A percentile compares a stretch with the other conserved stretches of the same genome.
Conservation (phyloP, 2,113 vertebrate genomes). For the Pyxicephalus adspersus region DNA sequence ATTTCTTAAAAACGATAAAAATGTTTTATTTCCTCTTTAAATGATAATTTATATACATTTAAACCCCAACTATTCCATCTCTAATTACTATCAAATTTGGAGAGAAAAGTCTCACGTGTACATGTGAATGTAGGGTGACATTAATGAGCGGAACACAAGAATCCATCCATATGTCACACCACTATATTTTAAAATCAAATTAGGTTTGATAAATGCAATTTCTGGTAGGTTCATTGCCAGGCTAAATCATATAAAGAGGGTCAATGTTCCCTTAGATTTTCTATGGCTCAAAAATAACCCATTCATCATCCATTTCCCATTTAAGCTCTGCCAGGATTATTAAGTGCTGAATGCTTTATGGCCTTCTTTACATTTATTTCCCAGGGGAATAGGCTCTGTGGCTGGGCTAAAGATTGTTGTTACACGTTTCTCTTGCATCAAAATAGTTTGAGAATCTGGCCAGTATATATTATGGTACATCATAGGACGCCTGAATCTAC, state of each 20-base stretch:
- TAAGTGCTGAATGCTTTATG: constrained; percentile 13
- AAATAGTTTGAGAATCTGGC: too few relatives aligned
- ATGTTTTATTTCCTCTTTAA: too few relatives aligned
- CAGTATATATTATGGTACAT: too few relatives aligned
- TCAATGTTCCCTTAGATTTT: background rate
- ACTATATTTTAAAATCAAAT: background rate
- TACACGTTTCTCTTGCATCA: background rate
- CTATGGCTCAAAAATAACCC: background rate
- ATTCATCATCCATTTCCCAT: constrained; percentile 1
- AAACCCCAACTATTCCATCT: too few relatives aligned
- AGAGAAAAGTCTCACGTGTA: too few relatives aligned
- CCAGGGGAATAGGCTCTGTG: background rate
- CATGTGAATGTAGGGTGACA: background rate
- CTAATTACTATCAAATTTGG: too few relatives aligned
- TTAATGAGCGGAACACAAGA: background rate
- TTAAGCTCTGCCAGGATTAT: constrained; percentile 7
- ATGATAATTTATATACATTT: too few relatives aligned
- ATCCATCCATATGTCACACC: background rate
- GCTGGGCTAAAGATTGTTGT: background rate
- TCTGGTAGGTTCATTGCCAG: background rate
- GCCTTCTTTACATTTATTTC: constrained; percentile 8
- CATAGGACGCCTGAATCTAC: too few relatives aligned
- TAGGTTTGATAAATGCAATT: background rate
- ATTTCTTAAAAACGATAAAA: too few relatives aligned
- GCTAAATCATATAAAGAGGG: background rate